Base-by-base conservation (phyloP, 92 coral and sea anemone genomes). In the Hydrozoanthus gracilis region DNA sequence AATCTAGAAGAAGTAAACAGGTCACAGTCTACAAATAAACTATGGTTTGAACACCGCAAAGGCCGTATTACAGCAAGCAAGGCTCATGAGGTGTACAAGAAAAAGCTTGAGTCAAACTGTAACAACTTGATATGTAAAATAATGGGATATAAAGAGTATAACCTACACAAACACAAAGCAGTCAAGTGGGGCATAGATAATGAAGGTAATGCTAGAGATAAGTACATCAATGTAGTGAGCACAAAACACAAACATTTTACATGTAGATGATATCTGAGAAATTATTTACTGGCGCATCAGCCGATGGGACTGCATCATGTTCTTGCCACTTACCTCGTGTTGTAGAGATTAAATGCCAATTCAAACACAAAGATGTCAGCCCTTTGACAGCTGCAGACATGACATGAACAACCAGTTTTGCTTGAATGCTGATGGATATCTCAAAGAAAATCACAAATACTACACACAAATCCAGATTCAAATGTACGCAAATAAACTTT, bases 381-480 rank as follows among this genome's bases (percentile, higher is more conserved):
- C 78, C 86, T 56, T 20, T n/a, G n/a, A n/a, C n/a, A n/a, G n/a
- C n/a, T n/a, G n/a, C 60, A n/a, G 87, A n/a, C n/a, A n/a, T n/a
- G n/a, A n/a, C n/a, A n/a, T n/a, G n/a, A n/a, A n/a, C n/a, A n/a
- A n/a, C 80, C 45, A 87, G 12, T 90, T 90, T 58, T 90, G 79
- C 69, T 50, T 90, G 49, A 84, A 87, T 44, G 7, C 11, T 35
- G 69, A 87, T 47, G 84, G 82, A 5, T 47, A 73, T 69, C 61
- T 55, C 8, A 62, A 55, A 54, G 45, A 90, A 90, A 46, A n/a
- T n/a, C n/a, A n/a, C n/a, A 27, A 27, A 51, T 82, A 87, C 71
- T 90, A 90, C 84, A 90, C 90, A 12, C 93, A 90, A 87, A 49
- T 90, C 7, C 89, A 87, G 71, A 48, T 90, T 5, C 88, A 90